Conservation (phyloP, 1,140 invertebrate genomes). For the Drosophila miranda region DNA sequence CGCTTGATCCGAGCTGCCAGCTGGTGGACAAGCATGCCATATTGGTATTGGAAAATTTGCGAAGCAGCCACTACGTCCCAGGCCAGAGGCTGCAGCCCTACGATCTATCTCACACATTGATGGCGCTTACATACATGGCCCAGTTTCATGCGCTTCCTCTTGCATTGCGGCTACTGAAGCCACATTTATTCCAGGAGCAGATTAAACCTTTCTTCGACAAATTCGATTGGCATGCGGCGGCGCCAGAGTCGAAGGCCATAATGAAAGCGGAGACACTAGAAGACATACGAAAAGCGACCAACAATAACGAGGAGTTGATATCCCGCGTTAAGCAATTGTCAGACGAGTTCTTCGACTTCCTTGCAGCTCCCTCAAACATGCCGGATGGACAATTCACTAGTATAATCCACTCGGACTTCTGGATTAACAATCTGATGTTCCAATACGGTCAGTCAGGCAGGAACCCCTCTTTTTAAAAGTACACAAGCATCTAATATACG, state of each 20-base stretch:
- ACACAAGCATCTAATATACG: background rate
- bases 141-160: slow-evolving; percentile 85
- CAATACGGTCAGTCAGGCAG: slow-evolving; percentile 65
- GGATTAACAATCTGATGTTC: slow-evolving; percentile 86
- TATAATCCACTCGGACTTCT: slow-evolving; percentile 85
- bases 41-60: slow-evolving; percentile 85
- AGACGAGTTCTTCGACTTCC: slow-evolving; percentile 51
- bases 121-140: slow-evolving; percentile 83
- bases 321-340: slow-evolving; percentile 36
- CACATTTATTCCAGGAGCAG: slow-evolving; percentile 82
- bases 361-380: slow-evolving; percentile 32
- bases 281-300: slow-evolving; percentile 44
- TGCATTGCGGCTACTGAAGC: slow-evolving; percentile 83
- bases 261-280: slow-evolving; percentile 60
- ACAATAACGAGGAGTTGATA: slow-evolving; percentile 43
- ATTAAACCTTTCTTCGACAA: slow-evolving; percentile 72
- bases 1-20: slow-evolving; percentile 72
- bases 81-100: slow-evolving; percentile 83
- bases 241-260: slow-evolving; percentile 47
- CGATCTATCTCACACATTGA: slow-evolving; percentile 82
- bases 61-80: slow-evolving; percentile 82
- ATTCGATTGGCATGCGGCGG: slow-evolving; percentile 70
- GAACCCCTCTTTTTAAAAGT: background rate
- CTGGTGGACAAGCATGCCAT: slow-evolving; percentile 84
- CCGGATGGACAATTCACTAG: slow-evolving; percentile 82